These are phyloP conservation scores for Crotalus adamanteus DNA, from an alignment of 2,797 vertebrate species.

Conservation along the genomic window DNA sequence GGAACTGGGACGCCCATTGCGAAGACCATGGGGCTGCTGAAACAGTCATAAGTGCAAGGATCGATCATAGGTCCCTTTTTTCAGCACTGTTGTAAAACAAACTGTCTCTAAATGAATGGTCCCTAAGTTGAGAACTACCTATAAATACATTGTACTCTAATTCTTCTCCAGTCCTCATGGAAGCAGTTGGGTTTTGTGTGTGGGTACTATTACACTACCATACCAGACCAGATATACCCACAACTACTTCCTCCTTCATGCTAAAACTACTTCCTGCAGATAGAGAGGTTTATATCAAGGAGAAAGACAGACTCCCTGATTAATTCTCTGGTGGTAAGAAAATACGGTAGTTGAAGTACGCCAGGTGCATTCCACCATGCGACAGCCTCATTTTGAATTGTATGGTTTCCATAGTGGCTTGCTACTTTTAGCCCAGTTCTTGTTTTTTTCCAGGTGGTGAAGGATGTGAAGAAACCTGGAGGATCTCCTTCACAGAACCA, in stretches of 20 bases:
- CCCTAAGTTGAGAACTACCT: not conserved
- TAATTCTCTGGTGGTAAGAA: not conserved
- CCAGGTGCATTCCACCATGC: not conserved
- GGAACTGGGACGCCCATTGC: not conserved
- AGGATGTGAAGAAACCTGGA: not conserved
- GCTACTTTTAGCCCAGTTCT: not conserved
- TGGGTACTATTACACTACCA: too few relatives aligned
- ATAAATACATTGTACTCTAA: not conserved
- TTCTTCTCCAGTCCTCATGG: too few relatives aligned
- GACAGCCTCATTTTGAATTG: too few relatives aligned
- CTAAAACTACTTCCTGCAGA: not conserved
- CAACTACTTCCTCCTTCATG: not conserved
- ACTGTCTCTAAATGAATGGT: not conserved
- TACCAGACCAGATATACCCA: too few relatives aligned
- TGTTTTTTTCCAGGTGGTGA: not conserved
- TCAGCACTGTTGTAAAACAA: not conserved
- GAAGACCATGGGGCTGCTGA: not conserved
- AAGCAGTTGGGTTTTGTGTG: too few relatives aligned
- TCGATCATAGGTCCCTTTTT: not conserved
- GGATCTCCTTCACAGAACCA: not conserved
- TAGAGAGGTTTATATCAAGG: not conserved
- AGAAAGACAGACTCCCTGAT: not conserved
- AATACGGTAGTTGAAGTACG: not conserved
- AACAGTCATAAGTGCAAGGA: not conserved
- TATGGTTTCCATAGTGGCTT: not conserved